These are phyloP conservation scores for Brachionus rubens DNA, from an alignment of 1,140 invertebrate species.

Conservation along the genomic window DNA sequence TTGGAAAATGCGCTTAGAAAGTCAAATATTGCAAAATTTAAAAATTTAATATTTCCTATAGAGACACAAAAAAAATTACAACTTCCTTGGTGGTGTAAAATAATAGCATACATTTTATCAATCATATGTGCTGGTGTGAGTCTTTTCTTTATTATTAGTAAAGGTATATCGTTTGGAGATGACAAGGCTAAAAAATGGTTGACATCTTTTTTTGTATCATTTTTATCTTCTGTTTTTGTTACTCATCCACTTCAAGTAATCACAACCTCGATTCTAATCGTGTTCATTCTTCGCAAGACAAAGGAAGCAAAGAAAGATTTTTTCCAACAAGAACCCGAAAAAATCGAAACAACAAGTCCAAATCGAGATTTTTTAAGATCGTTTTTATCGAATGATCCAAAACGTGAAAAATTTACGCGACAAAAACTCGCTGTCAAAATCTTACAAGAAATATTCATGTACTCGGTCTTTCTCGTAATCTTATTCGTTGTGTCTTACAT, in stretches of 20 bases:
- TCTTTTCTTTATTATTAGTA: constrained; percentile 63
- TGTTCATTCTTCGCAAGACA: neutral
- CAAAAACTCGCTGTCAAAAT: neutral
- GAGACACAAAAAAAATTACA: constrained; percentile 48
- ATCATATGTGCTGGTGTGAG: constrained; percentile 58
- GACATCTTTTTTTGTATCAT: constrained; percentile 63
- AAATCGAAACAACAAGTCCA: too few relatives aligned
- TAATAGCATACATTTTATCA: constrained; percentile 63
- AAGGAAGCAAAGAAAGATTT: constrained; percentile 62
- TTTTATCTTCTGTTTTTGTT: constrained; percentile 63
- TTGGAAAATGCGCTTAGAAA: neutral
- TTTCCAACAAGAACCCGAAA: neutral
- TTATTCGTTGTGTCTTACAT: constrained; percentile 27
- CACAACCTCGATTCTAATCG: constrained; percentile 57
- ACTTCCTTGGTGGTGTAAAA: constrained; percentile 63
- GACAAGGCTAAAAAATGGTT: constrained; percentile 65
- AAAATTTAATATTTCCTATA: too few relatives aligned
- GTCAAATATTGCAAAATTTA: neutral
- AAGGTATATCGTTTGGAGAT: constrained; percentile 64
- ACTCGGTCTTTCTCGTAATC: constrained; percentile 16
- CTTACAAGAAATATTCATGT: constrained; percentile 56
- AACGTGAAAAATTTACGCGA: constrained; percentile 16
- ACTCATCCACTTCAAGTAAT: constrained; percentile 65
- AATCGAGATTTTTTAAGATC: too few relatives aligned
- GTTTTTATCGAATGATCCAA: too few relatives aligned